Base-by-base conservation (phyloP, 2,888 invertebrate genomes). In the Heliconius hortense region DNA sequence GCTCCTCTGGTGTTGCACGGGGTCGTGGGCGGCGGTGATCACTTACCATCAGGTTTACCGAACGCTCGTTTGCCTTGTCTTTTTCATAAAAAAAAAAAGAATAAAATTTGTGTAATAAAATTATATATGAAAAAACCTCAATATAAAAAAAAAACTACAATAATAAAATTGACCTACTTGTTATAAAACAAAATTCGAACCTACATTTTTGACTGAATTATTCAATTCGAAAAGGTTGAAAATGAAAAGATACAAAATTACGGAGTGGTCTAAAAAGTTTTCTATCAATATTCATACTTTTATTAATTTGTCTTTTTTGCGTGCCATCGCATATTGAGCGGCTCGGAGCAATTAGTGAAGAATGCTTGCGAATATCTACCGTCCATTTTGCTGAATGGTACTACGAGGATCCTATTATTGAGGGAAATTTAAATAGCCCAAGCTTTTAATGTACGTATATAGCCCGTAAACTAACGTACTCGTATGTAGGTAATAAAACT, bases 291-390 rank as follows among this genome's bases (percentile, higher is more conserved):
- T 90, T 89, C 88, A 89, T 88, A 85, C 82, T 87, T 88, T 82
- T 87, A 88, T 87, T 86, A 88, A 87, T 88, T 89, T 87, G 86
- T 88, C 87, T 86, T 83, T 85, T 88, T 86, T 84, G 83, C 90
- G 89, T 90, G 90, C 87, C 88, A 80, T 82, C 81, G 90, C 90
- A 91, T 91, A 90, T 86, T 88, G 89, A 89, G 83, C 84, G 85
- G 82, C 82, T 82, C 81, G 76, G 81, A 89, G 87, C 90, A 90
- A 91, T 91, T 90, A 90, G 88, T 83, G 88, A 84, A 87, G 86
- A 90, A 90, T 88, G 89, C 85, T 83, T 82, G 83, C 82, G 87
- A 88, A 90, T 90, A 90, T 87, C 87, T 84, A 80, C 70, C 87
- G 82, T 85, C 85, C 90, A 88, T 89, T 89, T 89, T 80, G 81